phyloP scores from a whole-genome alignment of 1,140 invertebrate species.

The Zaprionus lachaisei region DNA sequence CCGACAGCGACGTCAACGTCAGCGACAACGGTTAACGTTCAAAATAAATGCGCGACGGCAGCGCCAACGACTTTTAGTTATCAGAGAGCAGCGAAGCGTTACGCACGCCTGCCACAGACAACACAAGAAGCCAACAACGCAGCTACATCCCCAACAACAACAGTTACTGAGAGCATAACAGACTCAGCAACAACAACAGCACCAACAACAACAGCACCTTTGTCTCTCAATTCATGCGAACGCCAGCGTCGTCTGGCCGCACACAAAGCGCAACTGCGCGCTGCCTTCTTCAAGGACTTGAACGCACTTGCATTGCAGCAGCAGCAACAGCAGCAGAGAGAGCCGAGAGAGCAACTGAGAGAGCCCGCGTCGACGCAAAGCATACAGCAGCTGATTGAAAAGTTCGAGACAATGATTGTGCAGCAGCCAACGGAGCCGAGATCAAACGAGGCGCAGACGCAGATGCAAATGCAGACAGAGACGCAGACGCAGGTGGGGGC shows the following conservation, averaged over 20 bases:
- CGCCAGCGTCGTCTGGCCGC: conserved; percentile 42
- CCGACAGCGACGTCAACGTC: conserved; percentile 28
- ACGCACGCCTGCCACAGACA: conserved; percentile 47
- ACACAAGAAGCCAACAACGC: conserved; percentile 12
- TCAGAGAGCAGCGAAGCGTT: conserved; percentile 76
- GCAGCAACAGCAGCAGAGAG: conserved; percentile 2
- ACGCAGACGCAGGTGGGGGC: background rate
- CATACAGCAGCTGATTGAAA: conserved; percentile 62
- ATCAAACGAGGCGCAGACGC: background rate
- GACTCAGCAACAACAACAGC: conserved; percentile 8
- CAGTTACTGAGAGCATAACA: conserved; percentile 8
- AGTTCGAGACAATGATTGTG: conserved; percentile 73
- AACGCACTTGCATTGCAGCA: conserved; percentile 17
- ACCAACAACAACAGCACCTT: conserved; percentile 3
- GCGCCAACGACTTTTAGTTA: conserved; percentile 78
- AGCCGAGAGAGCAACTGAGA: background rate
- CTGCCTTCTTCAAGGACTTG: conserved; percentile 62
- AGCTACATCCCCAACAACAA: conserved; percentile 3
- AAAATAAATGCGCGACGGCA: conserved; percentile 79
- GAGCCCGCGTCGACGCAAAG: conserved; percentile 1
- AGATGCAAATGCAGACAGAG: background rate
- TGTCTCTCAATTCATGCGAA: conserved; percentile 50
- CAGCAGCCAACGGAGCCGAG: conserved; percentile 45
- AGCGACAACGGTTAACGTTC: conserved; percentile 69
- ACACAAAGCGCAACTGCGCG: conserved; percentile 67